Conservation (phyloP, 92 coral and sea anemone genomes). For the Micromussa lordhowensis region DNA sequence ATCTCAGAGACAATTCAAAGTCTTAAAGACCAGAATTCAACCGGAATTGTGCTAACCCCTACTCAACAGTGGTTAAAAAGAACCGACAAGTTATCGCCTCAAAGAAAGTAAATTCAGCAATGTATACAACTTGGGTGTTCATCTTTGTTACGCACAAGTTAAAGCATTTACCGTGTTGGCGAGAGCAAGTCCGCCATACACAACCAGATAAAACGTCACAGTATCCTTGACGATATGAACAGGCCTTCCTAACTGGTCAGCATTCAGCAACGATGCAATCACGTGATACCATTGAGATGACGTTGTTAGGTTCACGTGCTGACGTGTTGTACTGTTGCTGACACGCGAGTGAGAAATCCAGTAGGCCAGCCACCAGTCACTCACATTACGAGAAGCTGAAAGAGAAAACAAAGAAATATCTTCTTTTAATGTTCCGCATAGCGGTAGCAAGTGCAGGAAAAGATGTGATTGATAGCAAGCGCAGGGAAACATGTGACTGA, state of each 20-base stretch:
- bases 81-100: too few relatives aligned
- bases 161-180: slow-evolving; percentile 79
- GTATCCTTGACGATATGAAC: slow-evolving; percentile 76
- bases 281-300: slow-evolving; percentile 1
- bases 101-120: too few relatives aligned
- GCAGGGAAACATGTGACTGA: not conserved
- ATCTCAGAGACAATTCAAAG: too few relatives aligned
- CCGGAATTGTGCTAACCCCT: too few relatives aligned
- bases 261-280: not conserved
- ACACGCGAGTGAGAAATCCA: slow-evolving; percentile 93
- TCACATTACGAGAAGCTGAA: slow-evolving; percentile 93
- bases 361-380: slow-evolving; percentile 99
- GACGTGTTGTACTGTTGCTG: slow-evolving; percentile 34
- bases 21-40: too few relatives aligned
- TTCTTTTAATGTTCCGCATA: not conserved
- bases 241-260: slow-evolving; percentile 6
- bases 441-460: not conserved
- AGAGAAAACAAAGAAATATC: not conserved
- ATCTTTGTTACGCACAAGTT: not conserved
- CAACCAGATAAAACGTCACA: slow-evolving; percentile 89
- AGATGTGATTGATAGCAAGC: not conserved
- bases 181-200: slow-evolving; percentile 93
- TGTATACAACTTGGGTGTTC: too few relatives aligned
- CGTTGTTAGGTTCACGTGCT: slow-evolving; percentile 17
- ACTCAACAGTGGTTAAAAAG: too few relatives aligned